Evolutionary conservation across 2,888 invertebrate species (phyloP).

Genomic region (Apamea sordens): DNA sequence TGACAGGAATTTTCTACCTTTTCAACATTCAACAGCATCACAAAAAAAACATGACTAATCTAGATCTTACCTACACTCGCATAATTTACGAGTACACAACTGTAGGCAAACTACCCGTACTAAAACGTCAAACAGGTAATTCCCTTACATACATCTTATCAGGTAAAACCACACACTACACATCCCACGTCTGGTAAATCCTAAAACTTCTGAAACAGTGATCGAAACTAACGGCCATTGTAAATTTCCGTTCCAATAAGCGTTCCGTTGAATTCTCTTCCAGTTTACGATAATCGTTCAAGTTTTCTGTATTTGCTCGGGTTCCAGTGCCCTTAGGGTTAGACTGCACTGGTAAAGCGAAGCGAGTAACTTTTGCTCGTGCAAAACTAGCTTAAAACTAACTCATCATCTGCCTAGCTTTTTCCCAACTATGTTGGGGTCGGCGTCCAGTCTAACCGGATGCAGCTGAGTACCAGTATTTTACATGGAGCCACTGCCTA

Average conservation of each 20-base stretch:
- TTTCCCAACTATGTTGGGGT: no score
- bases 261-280: constrained; percentile 61
- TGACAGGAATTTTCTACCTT: no score
- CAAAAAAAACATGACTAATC: background rate
- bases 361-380: background rate
- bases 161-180: constrained; percentile 39
- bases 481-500: no score
- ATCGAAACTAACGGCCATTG: constrained; percentile 64
- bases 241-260: constrained; percentile 69
- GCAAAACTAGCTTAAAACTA: no score
- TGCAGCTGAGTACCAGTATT: no score
- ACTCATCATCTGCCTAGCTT: no score
- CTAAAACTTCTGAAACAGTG: constrained; percentile 64
- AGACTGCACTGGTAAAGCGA: background rate
- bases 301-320: constrained; percentile 64
- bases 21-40: background rate
- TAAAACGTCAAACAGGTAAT: background rate
- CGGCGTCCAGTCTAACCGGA: no score
- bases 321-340: constrained; percentile 30
- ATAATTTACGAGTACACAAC: background rate
- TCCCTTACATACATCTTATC: constrained; percentile 29
- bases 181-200: constrained; percentile 39
- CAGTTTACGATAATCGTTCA: constrained; percentile 67
- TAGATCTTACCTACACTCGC: background rate
- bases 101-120: background rate